Evolutionary conservation across 1,140 invertebrate species (phyloP).

Genomic region (Saccostrea glomerata): DNA sequence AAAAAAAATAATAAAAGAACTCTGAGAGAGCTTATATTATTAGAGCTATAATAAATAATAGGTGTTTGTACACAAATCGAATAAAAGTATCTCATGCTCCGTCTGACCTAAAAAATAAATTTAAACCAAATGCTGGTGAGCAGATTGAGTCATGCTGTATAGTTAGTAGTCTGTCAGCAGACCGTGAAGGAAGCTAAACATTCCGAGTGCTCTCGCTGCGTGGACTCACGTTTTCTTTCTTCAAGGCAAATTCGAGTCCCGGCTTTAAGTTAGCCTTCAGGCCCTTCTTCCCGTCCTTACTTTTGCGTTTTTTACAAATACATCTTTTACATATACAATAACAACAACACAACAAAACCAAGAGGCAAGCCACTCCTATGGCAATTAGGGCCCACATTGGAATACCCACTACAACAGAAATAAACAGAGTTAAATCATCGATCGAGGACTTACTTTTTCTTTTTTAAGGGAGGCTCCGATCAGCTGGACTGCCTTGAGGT

Average conservation of each 20-base stretch:
- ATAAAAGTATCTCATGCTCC: neutral
- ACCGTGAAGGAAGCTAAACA: neutral
- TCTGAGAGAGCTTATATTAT: neutral
- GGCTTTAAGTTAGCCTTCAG: conserved; percentile 96
- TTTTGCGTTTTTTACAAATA: conserved; percentile 94
- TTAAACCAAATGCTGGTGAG: neutral
- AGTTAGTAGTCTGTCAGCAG: neutral
- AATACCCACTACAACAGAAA: conserved; percentile 60
- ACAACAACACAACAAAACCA: conserved; percentile 92
- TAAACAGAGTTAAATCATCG: neutral
- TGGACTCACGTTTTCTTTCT: conserved; percentile 33
- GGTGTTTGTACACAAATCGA: neutral
- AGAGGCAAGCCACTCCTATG: conserved; percentile 75
- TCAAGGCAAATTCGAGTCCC: conserved; percentile 85
- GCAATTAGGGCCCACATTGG: conserved; percentile 76
- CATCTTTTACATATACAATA: conserved; percentile 97
- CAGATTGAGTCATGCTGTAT: neutral
- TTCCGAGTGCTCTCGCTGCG: conserved; percentile 4
- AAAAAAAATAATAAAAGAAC: neutral
- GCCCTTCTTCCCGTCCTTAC: conserved; percentile 89
- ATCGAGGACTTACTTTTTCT: conserved; percentile 89
- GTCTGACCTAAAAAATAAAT: neutral
- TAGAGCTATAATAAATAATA: neutral
- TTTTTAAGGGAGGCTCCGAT: conserved; percentile 97
- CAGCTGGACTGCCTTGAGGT: conserved; percentile 96